Conservation (phyloP, 2,797 vertebrate genomes). For the Carcharodon carcharias region DNA sequence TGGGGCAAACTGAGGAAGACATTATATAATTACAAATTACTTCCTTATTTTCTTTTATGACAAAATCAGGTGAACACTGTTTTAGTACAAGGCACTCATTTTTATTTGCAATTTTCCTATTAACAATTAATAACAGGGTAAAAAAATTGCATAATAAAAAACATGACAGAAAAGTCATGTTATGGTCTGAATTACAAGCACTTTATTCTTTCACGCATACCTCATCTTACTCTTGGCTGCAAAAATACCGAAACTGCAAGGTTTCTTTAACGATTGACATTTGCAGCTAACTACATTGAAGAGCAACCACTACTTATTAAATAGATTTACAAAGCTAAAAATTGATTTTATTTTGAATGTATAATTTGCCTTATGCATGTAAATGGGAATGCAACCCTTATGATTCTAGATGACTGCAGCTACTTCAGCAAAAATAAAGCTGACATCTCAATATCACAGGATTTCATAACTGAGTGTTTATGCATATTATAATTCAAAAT, state of each 20-base stretch:
- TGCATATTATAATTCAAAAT: not conserved
- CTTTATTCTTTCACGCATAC: not conserved
- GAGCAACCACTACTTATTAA: not conserved
- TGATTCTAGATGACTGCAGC: not conserved
- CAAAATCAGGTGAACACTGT: not conserved
- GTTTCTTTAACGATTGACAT: not conserved
- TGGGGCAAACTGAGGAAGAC: not conserved
- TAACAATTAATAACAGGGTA: slow-evolving; percentile 26
- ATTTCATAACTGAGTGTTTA: not conserved
- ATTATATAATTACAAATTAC: not conserved
- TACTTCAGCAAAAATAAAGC: not conserved
- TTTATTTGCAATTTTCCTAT: slow-evolving; percentile 29
- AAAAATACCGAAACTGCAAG: not conserved
- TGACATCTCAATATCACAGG: not conserved
- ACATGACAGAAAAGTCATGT: slow-evolving; percentile 7
- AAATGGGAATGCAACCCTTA: not conserved
- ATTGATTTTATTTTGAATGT: not conserved
- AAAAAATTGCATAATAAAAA: slow-evolving; percentile 32
- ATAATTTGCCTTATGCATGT: not conserved
- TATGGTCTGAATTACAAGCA: not conserved
- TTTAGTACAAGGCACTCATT: slow-evolving; percentile 28
- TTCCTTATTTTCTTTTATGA: not conserved
- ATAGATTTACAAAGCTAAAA: slow-evolving; percentile 5
- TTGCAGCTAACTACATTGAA: slow-evolving; percentile 8
- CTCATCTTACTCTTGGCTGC: not conserved